Percentiles rank a stretch among this genome's conserved stretches.
These are phyloP conservation scores for Steatocranus sp. DNA, from an alignment of 2,797 vertebrate species.

Conservation along the genomic window DNA sequence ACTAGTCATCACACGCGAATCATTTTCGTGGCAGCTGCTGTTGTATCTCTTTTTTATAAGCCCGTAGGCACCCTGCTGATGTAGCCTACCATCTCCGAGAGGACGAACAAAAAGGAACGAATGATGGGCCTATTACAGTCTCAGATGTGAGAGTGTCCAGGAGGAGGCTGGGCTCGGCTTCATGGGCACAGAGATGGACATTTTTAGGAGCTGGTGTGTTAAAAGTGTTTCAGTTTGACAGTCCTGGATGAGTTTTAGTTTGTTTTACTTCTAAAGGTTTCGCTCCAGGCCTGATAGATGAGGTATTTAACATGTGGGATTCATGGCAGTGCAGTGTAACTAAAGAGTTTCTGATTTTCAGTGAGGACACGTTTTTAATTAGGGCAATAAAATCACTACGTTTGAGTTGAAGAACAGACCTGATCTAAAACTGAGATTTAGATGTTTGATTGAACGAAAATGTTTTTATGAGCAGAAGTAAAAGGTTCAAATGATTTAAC, in stretches of 20 bases:
- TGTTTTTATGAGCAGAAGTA: not conserved
- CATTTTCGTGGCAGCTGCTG: slow-evolving; percentile 57
- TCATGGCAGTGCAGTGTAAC: not conserved
- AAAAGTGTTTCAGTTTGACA: not conserved
- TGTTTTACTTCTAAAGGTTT: not conserved
- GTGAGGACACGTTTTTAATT: not conserved
- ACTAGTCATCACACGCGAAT: slow-evolving; percentile 38
- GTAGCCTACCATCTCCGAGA: slow-evolving; percentile 16
- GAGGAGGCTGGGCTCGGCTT: slow-evolving; percentile 3
- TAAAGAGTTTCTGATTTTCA: not conserved
- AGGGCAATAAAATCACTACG: not conserved
- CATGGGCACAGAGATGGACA: slow-evolving; percentile 15
- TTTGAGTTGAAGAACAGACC: not conserved
- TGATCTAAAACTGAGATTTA: not conserved
- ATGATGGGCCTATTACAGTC: slow-evolving; percentile 49
- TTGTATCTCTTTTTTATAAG: slow-evolving; percentile 10
- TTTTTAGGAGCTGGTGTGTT: slow-evolving; percentile 19
- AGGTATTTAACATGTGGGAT: not conserved
- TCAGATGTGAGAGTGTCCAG: slow-evolving; percentile 25
- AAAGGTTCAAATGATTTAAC: not conserved
- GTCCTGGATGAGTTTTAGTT: not conserved
- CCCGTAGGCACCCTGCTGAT: slow-evolving; percentile 54
- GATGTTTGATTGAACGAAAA: not conserved
- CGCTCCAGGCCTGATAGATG: not conserved
- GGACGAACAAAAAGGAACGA: slow-evolving; percentile 10